These are phyloP conservation scores for Gonatopus flavifemur DNA, from an alignment of 1,140 invertebrate species.

Conservation along the genomic window DNA sequence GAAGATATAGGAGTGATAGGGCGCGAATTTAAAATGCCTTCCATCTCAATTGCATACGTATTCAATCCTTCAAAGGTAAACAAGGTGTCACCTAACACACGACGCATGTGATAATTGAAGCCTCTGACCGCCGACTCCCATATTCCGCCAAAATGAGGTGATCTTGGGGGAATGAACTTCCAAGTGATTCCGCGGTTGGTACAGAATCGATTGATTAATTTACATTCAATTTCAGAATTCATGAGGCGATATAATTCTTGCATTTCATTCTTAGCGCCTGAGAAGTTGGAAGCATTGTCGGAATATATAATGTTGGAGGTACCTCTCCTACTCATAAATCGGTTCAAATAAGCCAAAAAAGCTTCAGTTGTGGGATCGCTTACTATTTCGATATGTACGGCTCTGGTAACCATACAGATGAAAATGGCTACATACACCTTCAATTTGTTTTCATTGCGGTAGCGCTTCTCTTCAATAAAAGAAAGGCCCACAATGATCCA, in stretches of 20 bases:
- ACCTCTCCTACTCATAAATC: not conserved
- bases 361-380: not conserved
- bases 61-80: constrained; percentile 23
- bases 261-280: constrained; percentile 22
- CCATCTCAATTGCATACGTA: constrained; percentile 19
- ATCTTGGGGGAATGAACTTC: constrained; percentile 20
- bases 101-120: constrained; percentile 23
- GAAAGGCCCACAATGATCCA: not conserved
- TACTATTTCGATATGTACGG: not conserved
- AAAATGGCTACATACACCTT: not conserved
- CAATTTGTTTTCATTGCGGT: not conserved
- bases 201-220: not conserved
- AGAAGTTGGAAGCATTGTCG: constrained; percentile 42
- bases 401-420: not conserved
- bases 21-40: constrained; percentile 33
- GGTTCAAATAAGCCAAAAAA: not conserved
- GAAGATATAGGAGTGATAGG: constrained; percentile 21
- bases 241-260: not conserved
- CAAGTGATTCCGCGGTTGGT: constrained; percentile 10
- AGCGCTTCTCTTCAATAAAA: not conserved
- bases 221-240: not conserved
- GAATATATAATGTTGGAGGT: constrained; percentile 21
- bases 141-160: constrained; percentile 21
- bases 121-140: constrained; percentile 23
- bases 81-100: constrained; percentile 13